Conservation (phyloP, 2,888 invertebrate species). For the Morpho achilles region DNA sequence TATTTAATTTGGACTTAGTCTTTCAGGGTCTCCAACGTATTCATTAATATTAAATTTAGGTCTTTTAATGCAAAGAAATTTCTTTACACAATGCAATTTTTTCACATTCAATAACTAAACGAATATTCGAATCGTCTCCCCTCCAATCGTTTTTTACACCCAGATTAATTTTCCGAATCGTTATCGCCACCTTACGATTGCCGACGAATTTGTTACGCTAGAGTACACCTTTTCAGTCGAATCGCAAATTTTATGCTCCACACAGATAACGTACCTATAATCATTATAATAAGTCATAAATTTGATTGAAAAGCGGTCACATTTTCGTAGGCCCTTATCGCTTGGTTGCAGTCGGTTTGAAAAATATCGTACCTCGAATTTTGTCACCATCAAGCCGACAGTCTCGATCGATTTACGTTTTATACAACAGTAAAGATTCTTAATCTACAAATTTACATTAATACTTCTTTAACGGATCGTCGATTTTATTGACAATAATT, state of each 20-base stretch:
- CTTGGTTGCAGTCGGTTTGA: slow-evolving; percentile 72
- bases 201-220: slow-evolving; percentile 73
- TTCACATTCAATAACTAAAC: slow-evolving; percentile 19
- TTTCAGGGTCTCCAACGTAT: too few relatives aligned
- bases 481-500: slow-evolving; percentile 5
- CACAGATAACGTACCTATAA: slow-evolving; percentile 74
- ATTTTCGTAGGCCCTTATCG: slow-evolving; percentile 72
- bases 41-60: too few relatives aligned
- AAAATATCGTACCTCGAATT: slow-evolving; percentile 61
- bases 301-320: slow-evolving; percentile 78
- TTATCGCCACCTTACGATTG: slow-evolving; percentile 76
- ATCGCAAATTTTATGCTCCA: slow-evolving; percentile 73
- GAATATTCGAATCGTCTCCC: slow-evolving; percentile 19
- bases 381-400: slow-evolving; percentile 52
- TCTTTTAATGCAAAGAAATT: too few relatives aligned
- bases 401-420: slow-evolving; percentile 73
- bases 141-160: slow-evolving; percentile 52
- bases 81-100: slow-evolving; percentile 11
- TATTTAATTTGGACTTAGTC: neutral
- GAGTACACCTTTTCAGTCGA: slow-evolving; percentile 76
- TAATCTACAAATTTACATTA: slow-evolving; percentile 62
- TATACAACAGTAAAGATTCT: slow-evolving; percentile 66
- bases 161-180: slow-evolving; percentile 73
- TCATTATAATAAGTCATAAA: slow-evolving; percentile 78
- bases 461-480: slow-evolving; percentile 12